These are phyloP conservation scores for Ginglymostoma cirratum DNA, from an alignment of 2,113 vertebrate species.

Conservation along the genomic window DNA sequence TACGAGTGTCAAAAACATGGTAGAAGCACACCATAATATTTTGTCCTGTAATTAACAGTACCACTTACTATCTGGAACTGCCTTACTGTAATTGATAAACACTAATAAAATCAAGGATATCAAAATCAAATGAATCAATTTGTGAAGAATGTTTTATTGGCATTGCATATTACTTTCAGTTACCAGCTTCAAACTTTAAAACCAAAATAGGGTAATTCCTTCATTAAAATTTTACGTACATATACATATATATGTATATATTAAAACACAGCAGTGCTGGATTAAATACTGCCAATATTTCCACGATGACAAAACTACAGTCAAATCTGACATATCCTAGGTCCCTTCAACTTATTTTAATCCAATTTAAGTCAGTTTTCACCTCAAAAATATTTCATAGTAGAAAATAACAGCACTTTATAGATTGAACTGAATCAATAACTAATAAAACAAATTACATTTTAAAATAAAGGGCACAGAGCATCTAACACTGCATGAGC, in stretches of 20 bases:
- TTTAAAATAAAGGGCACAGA: constrained; percentile 23
- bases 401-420: constrained; percentile 24
- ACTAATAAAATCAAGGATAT: not conserved
- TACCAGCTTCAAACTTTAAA: constrained; percentile 37
- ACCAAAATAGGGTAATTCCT: constrained; percentile 38
- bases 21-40: not conserved
- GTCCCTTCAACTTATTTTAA: constrained; percentile 27
- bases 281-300: constrained; percentile 37
- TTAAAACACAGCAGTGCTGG: constrained; percentile 33
- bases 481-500: constrained; percentile 34
- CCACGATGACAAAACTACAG: constrained; percentile 31
- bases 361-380: constrained; percentile 21
- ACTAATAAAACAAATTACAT: constrained; percentile 31
- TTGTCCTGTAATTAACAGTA: not conserved
- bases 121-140: not conserved
- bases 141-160: constrained; percentile 38
- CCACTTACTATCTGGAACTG: not conserved
- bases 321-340: constrained; percentile 22
- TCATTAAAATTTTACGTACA: constrained; percentile 37
- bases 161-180: constrained; percentile 38
- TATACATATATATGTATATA: constrained; percentile 29
- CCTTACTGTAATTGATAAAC: not conserved
- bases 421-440: constrained; percentile 33
- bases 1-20: not conserved
- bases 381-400: constrained; percentile 19